phyloP scores from a whole-genome alignment of 1,140 invertebrate species.

The Heliconius nattereri region DNA sequence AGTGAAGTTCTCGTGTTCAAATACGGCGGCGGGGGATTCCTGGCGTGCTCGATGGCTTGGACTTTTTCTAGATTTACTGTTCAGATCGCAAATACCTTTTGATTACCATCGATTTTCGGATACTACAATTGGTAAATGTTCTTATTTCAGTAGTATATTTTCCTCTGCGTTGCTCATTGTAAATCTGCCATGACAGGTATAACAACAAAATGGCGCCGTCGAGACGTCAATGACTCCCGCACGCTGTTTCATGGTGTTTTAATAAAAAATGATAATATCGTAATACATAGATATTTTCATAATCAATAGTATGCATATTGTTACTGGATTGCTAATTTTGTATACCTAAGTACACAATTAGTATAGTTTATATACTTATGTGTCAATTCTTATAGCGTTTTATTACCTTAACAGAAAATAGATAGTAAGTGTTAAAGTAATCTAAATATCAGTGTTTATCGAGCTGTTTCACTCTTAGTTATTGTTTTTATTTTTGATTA shows the following conservation, averaged over 20 bases:
- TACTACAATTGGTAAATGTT: not conserved
- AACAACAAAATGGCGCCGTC: not conserved
- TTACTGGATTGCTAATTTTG: slow-evolving; percentile 80
- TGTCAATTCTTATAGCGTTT: slow-evolving; percentile 82
- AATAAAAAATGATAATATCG: slow-evolving; percentile 59
- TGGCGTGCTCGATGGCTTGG: not conserved
- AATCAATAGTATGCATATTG: slow-evolving; percentile 79
- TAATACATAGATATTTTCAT: slow-evolving; percentile 77
- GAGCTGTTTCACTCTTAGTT: slow-evolving; percentile 58
- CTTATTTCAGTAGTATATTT: not conserved
- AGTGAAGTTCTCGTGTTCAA: slow-evolving; percentile 71
- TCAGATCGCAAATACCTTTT: not conserved
- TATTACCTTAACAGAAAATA: slow-evolving; percentile 79
- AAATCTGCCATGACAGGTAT: not conserved
- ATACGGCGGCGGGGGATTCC: slow-evolving; percentile 21
- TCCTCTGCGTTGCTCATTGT: not conserved
- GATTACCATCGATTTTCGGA: not conserved
- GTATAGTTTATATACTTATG: slow-evolving; percentile 83
- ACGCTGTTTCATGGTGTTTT: slow-evolving; percentile 40
- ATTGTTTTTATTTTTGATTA: slow-evolving; percentile 34
- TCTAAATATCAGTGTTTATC: slow-evolving; percentile 63
- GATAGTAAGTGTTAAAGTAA: slow-evolving; percentile 79
- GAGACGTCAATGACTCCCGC: slow-evolving; percentile 21
- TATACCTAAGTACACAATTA: slow-evolving; percentile 78
- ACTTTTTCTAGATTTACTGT: not conserved